Evolutionary conservation across 2,113 vertebrate species (phyloP).

Genomic region (Caranx melampygus): DNA sequence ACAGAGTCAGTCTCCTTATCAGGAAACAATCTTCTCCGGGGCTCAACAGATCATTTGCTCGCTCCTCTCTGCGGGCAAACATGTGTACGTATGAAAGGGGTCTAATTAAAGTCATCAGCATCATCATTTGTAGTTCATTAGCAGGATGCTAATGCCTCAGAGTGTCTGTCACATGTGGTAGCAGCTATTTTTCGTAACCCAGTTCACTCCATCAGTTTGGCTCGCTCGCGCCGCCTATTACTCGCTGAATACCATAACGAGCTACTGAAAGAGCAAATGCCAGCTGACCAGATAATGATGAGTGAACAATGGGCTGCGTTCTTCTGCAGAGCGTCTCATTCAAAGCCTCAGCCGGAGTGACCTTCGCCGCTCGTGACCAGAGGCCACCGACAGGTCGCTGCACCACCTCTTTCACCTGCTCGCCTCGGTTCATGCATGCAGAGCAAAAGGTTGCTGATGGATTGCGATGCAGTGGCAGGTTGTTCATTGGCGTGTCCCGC

Average conservation of each 20-base stretch:
- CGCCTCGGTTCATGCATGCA: slow-evolving; percentile 16
- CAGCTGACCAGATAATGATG: slow-evolving; percentile 64
- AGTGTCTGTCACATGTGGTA: slow-evolving; percentile 49
- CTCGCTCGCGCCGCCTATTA: slow-evolving; percentile 35
- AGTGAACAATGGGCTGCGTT: slow-evolving; percentile 33
- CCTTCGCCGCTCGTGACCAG: slow-evolving; percentile 19
- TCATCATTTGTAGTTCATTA: slow-evolving; percentile 72
- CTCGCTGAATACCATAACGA: slow-evolving; percentile 43
- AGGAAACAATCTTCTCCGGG: slow-evolving; percentile 39
- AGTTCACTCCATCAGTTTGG: slow-evolving; percentile 26
- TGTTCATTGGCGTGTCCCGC: not conserved
- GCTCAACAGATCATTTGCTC: slow-evolving; percentile 57
- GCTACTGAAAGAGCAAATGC: slow-evolving; percentile 57
- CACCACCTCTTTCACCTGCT: slow-evolving; percentile 22
- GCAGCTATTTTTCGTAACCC: slow-evolving; percentile 37
- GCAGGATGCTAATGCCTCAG: slow-evolving; percentile 58
- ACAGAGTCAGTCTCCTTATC: slow-evolving; percentile 32
- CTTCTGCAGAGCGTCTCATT: not conserved
- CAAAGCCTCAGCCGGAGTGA: slow-evolving; percentile 28
- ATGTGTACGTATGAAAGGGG: slow-evolving; percentile 45
- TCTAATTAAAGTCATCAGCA: slow-evolving; percentile 67
- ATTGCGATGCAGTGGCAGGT: slow-evolving; percentile 23
- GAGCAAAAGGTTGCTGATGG: slow-evolving; percentile 58
- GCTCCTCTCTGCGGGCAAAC: slow-evolving; percentile 55
- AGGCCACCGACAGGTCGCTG: slow-evolving; percentile 30